Base-by-base conservation (phyloP, 2,888 invertebrate species). In the Brachypalpus laphriformis region DNA sequence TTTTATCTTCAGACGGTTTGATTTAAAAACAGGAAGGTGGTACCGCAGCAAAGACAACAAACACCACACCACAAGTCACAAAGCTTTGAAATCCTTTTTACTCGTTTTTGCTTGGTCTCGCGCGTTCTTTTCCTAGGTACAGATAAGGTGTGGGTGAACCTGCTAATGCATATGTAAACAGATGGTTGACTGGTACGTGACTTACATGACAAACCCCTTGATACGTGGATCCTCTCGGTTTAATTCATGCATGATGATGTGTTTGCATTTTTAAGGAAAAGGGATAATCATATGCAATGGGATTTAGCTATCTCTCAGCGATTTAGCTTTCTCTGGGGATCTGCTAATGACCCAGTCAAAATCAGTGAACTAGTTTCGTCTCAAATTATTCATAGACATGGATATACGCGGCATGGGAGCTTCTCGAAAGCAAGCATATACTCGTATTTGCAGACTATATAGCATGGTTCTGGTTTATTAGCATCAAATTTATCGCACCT, bases 131-230 rank as follows among this genome's bases (percentile, higher is more conserved):
- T 37, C n/a, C 57, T 37, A 42, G 37, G 37, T 49, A 14, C 34
- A 9, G 8, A 9, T 11, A 34, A 16, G 8, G n/a, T 56, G 34
- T 65, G 56, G 45, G 66, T 66, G 66, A 54, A 16, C 42, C 63
- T 65, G 25, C 11, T 65, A 47, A 56, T 65, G 65, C 75, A 75
- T 75, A 65, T 65, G 75, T 45, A 75, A 75, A 75, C 75, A 75
- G 56, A 65, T 56, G 65, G 56, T 45, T 65, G 65, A 57, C 75
- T 75, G 31, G 45, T n/a, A 65, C 75, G 75, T 75, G 75, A 75
- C 75, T 65, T 47, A 45, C 42, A 65, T 75, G 56, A n/a, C 54
- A 75, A 75, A 37, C 3, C 20, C 40, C 18, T 31, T 56, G 47
- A 42, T 20, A 40, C 37, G 25, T 42, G 18, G 18, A 25, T 22